Percentiles rank a stretch among this genome's conserved stretches.
Conservation (phyloP, 2,797 vertebrate genomes). For the Hypotaenidia philippensis region DNA sequence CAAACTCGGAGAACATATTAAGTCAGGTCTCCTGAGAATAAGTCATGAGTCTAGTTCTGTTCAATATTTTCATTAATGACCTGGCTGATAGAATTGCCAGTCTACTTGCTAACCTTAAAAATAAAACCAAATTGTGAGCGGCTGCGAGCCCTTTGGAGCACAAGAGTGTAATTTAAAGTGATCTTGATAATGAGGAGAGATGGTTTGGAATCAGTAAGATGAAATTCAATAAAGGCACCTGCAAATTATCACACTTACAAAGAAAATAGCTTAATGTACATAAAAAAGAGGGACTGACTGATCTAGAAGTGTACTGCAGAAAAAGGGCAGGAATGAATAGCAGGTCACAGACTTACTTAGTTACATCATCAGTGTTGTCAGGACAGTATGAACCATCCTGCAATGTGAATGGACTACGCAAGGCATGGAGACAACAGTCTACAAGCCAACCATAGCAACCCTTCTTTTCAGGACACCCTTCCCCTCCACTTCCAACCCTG, state of each 20-base stretch:
- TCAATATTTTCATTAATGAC: conserved; percentile 28
- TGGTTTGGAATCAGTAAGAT: conserved; percentile 26
- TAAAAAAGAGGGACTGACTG: background rate
- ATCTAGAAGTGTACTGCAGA: background rate
- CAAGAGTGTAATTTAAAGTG: conserved; percentile 15
- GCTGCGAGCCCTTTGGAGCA: background rate
- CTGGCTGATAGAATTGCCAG: background rate
- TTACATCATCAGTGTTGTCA: background rate
- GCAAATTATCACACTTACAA: background rate
- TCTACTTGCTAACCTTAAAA: conserved; percentile 27
- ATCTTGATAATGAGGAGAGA: conserved; percentile 27
- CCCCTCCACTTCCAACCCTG: background rate
- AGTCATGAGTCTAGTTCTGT: background rate
- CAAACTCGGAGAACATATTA: background rate
- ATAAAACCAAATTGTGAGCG: background rate
- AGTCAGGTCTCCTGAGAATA: background rate
- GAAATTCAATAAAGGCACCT: conserved; percentile 33
- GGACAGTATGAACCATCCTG: background rate
- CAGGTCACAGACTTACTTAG: background rate
- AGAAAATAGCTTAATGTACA: background rate
- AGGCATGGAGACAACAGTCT: background rate
- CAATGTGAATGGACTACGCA: background rate
- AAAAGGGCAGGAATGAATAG: background rate
- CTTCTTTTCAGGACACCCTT: background rate
- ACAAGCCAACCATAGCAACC: background rate